phyloP scores from a whole-genome alignment of 2,797 vertebrate species.

The Manis crassicaudata region DNA sequence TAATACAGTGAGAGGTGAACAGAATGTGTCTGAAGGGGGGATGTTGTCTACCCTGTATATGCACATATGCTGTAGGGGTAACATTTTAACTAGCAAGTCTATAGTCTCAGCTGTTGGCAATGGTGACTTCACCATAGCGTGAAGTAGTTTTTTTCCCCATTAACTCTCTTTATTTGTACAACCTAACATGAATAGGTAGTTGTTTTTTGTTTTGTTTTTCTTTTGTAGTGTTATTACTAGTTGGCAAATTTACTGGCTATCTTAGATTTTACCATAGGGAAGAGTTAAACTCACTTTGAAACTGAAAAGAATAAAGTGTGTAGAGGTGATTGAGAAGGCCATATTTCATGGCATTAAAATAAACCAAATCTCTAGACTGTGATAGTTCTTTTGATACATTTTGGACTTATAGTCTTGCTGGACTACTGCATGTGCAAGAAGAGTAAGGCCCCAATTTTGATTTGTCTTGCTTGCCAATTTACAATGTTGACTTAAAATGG shows the following conservation, averaged over 20 bases:
- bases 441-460: constrained; percentile 73
- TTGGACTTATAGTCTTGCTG: constrained; percentile 78
- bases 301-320: constrained; percentile 58
- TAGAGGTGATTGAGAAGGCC: constrained; percentile 68
- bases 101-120: constrained; percentile 66
- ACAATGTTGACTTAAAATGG: constrained; percentile 73
- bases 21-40: constrained; percentile 78
- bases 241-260: constrained; percentile 69
- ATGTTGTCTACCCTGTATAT: constrained; percentile 78
- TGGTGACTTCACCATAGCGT: constrained; percentile 49
- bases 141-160: constrained; percentile 60
- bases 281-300: constrained; percentile 52
- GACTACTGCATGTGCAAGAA: constrained; percentile 76
- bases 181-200: constrained; percentile 66
- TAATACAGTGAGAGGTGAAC: constrained; percentile 82
- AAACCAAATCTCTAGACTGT: constrained; percentile 35
- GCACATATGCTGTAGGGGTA: constrained; percentile 68
- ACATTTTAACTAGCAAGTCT: constrained; percentile 75
- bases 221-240: constrained; percentile 69
- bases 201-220: constrained; percentile 65
- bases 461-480: constrained; percentile 75
- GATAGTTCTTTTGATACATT: constrained; percentile 69
- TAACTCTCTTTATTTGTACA: constrained; percentile 70
- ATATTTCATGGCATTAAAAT: constrained; percentile 67
- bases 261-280: constrained; percentile 69